phyloP scores from a whole-genome alignment of 1,140 invertebrate genomes.

The Heliothis subflexa region DNA sequence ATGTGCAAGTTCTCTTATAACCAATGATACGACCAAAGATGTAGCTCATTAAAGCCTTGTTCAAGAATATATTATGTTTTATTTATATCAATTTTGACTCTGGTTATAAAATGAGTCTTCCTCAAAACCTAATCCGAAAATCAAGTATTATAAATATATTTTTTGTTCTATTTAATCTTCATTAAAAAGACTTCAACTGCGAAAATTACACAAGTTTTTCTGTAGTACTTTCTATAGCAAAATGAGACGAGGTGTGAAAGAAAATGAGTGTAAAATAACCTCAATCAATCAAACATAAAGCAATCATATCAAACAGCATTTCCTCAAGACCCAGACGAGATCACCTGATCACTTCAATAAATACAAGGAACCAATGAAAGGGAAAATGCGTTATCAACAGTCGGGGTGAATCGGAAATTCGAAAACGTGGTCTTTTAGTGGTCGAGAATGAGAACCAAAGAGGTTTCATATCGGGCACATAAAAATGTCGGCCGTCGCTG shows the following conservation, averaged over 20 bases:
- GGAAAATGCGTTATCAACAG: conserved; percentile 55
- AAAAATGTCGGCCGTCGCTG: conserved; percentile 57
- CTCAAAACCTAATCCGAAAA: too few species aligned
- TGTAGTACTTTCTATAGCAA: too few species aligned
- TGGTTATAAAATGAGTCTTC: not conserved
- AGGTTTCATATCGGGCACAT: conserved; percentile 57
- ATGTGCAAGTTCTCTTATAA: conserved; percentile 76
- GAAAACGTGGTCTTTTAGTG: conserved; percentile 59
- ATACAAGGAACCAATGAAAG: conserved; percentile 53
- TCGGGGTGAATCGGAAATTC: conserved; percentile 71
- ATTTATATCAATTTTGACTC: not conserved
- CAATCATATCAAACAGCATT: too few species aligned
- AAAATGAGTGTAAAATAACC: too few species aligned
- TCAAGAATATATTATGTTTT: conserved; percentile 71
- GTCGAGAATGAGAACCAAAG: conserved; percentile 55
- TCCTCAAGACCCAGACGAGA: too few species aligned
- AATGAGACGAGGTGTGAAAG: too few species aligned
- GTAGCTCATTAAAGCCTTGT: conserved; percentile 84
- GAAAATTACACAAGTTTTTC: too few species aligned
- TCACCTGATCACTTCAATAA: not conserved
- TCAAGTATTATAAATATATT: too few species aligned
- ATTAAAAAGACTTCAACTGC: too few species aligned
- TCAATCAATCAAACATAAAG: too few species aligned
- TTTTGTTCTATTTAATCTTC: too few species aligned
- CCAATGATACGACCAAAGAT: conserved; percentile 86